Base-by-base conservation (phyloP, 1,140 invertebrate genomes). In the Drosophila suzukii region DNA sequence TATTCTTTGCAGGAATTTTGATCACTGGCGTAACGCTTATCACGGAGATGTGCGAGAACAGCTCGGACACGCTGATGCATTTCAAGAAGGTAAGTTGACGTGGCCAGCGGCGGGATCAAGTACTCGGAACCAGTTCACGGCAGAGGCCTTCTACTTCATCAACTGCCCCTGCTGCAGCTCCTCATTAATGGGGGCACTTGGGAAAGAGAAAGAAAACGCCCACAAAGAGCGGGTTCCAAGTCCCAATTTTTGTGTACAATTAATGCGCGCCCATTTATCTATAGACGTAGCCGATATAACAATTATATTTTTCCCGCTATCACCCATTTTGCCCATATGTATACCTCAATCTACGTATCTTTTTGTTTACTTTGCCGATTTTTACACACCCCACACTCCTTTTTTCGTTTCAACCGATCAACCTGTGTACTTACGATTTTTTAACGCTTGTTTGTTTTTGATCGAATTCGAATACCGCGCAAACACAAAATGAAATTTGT, bases 21-120 rank as follows among this genome's bases (percentile, higher is more conserved):
- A 98, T 99, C 72, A 99, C 98, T 50, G 98, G 98, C 34, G 98
- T 99, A 34, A 99, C 98, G 63, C 94, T 99, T 17, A 99, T 99
- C 70, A 99, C 98, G 12, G 98, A 99, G 94, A 99, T 99, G 98
- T 99, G 99, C 93, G 98, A 99, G 93, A 96, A 97, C 92, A 99
- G 98, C 93, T 95, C 97, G 8, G 99, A 99, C 92, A 99, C 98
- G 0, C 94, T 99, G 58, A 96, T 97, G 93, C 98, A 99, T 93
- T 99, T 99, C 92, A 98, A 99, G 94, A 99, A 99, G 96, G 98
- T 99, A 94, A 94, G 93, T 80, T 58, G 17, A 41, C 30, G 38
- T 53, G 60, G 47, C 65, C 65, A 53, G 47, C 61, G 47, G 24
- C 30, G 27, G 13, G 6, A 17, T 30, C 51, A 44, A 15, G 55